Evolutionary conservation across 2,888 invertebrate genomes (phyloP), one percentile per base, ranked within the genome.

Genomic region (Sicus ferrugineus): DNA sequence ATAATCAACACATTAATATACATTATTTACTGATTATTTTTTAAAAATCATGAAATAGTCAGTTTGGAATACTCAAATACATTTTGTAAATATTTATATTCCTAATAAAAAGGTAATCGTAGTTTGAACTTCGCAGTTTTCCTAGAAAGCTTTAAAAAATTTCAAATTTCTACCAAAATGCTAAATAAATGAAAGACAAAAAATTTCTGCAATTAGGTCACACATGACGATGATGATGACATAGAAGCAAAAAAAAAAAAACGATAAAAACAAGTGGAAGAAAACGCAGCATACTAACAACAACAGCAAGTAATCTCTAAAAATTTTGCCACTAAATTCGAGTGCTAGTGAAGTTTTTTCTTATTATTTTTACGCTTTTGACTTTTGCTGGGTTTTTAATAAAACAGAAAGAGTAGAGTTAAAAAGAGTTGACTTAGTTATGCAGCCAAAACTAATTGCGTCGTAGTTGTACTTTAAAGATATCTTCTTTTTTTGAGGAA

Each of bases 141-240:
- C n/a, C n/a, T n/a, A n/a, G n/a, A n/a, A n/a, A n/a, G 16, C n/a
- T 46, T n/a, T 5, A 14, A 46, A 46, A 46, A 46, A 16, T 5
- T 46, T 16, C 9, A 21, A 52, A 21, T 52, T 52, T 52, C 46
- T 46, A 14, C 46, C 50, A 52, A 52, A 52, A 52, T 21, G 3
- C 4, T 23, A 52, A 14, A 19, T n/a, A 52, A 52, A 21, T 23
- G 19, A 52, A 52, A 19, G 1, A 52, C n/a, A 19, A 52, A 23
- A 52, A 52, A 21, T 52, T 1, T 21, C 23, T n/a, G 21, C 30
- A 19, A 58, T 31, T 30, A 28, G 34, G 58, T 58, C 16, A 58
- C 50, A 52, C 21, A 52, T 52, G 50, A 58, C 38, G 59, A 62
- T 23, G 62, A 63, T 26, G 48, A 21, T 2, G 34, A 14, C 34